Conservation (phyloP, 2,888 invertebrate genomes). For the Amphipoea oculea region DNA sequence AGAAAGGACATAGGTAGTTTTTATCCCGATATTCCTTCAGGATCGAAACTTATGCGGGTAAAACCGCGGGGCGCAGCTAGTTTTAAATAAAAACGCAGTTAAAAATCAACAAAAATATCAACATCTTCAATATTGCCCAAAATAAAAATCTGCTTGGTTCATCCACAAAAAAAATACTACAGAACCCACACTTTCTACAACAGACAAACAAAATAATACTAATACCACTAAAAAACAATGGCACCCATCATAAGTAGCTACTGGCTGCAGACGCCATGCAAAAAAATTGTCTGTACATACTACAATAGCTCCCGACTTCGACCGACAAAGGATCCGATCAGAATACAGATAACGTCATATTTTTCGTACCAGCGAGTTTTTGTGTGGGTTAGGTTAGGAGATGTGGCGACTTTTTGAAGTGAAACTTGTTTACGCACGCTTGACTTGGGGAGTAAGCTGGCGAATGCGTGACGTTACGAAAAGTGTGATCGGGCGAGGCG, state of each 20-base stretch:
- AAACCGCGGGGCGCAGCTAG: too few relatives aligned
- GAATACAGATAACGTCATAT: slow-evolving; percentile 85
- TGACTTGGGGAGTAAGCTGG: too few relatives aligned
- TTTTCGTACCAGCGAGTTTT: slow-evolving; percentile 79
- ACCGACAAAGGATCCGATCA: slow-evolving; percentile 85
- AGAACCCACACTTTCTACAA: background rate
- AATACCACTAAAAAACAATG: slow-evolving; percentile 62
- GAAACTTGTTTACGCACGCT: too few relatives aligned
- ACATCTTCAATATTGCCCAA: background rate
- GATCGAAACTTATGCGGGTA: too few relatives aligned
- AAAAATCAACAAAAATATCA: background rate
- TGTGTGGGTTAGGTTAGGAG: slow-evolving; percentile 56
- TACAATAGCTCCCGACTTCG: slow-evolving; percentile 76
- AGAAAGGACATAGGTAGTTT: too few relatives aligned
- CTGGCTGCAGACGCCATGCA: slow-evolving; percentile 77
- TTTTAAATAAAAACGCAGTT: too few relatives aligned
- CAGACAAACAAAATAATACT: slow-evolving; percentile 51
- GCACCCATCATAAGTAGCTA: slow-evolving; percentile 72
- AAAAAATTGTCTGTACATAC: slow-evolving; percentile 78
- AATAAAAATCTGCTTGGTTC: background rate
- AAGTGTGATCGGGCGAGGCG: too few relatives aligned
- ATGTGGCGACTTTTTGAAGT: slow-evolving; percentile 56
- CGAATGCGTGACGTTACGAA: too few relatives aligned
- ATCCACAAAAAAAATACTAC: background rate
- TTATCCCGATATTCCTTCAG: too few relatives aligned